Percentiles rank a stretch among this genome's conserved stretches.
Conservation (phyloP, 2,797 vertebrate species). For the Pseudomugil gertrudae region DNA sequence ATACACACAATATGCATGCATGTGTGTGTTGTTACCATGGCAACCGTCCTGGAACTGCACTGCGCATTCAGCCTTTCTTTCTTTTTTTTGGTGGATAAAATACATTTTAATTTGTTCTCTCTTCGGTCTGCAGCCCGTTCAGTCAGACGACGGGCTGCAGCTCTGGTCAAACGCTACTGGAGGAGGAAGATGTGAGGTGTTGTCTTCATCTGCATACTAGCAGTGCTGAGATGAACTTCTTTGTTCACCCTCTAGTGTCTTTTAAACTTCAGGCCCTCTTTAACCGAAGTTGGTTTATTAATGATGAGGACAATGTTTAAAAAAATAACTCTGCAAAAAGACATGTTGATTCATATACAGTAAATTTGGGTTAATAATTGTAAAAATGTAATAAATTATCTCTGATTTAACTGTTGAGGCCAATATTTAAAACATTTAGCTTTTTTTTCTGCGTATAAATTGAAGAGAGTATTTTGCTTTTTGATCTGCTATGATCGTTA, state of each 20-base stretch:
- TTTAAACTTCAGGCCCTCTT: background rate
- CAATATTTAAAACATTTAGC: background rate
- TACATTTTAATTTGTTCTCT: conserved; percentile 59
- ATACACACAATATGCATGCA: background rate
- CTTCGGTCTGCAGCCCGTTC: conserved; percentile 10
- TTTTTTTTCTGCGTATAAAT: background rate
- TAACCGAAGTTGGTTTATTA: background rate
- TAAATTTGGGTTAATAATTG: background rate
- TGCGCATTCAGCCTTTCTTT: conserved; percentile 62
- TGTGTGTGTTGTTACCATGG: conserved; percentile 67
- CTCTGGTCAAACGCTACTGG: conserved; percentile 1
- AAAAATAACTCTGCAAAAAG: no score
- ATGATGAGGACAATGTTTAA: no score
- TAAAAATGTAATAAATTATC: background rate
- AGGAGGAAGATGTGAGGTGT: background rate
- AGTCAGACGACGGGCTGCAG: background rate
- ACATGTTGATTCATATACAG: no score
- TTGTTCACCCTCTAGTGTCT: background rate
- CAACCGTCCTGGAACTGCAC: conserved; percentile 54
- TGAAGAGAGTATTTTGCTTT: background rate
- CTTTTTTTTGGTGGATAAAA: conserved; percentile 63
- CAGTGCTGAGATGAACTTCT: background rate
- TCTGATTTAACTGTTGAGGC: background rate
- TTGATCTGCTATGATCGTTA: background rate
- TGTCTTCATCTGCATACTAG: conserved; percentile 4